These are phyloP conservation scores for Goniozus legneri DNA, from an alignment of 1,140 invertebrate genomes.

Conservation along the genomic window DNA sequence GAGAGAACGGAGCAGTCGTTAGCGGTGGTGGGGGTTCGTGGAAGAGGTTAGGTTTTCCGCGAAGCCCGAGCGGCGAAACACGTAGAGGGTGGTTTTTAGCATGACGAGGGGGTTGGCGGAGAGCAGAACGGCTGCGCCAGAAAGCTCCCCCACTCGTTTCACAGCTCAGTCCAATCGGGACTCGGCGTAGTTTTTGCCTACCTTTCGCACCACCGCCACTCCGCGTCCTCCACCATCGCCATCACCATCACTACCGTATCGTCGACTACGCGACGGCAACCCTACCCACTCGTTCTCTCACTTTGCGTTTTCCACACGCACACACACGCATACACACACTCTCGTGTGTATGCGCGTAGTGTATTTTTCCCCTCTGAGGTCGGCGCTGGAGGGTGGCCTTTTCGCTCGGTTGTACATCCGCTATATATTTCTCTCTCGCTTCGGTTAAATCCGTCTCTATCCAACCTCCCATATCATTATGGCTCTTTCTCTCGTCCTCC, in stretches of 20 bases:
- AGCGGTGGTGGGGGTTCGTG: background rate
- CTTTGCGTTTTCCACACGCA: too few relatives aligned
- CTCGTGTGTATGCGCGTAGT: too few relatives aligned
- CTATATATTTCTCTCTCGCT: slow-evolving; percentile 10
- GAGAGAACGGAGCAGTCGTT: too few relatives aligned
- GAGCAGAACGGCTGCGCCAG: slow-evolving; percentile 4
- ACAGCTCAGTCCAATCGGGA: slow-evolving; percentile 42
- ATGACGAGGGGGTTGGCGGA: slow-evolving; percentile 4
- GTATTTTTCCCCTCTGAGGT: slow-evolving; percentile 55
- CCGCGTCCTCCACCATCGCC: background rate
- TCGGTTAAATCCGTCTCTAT: too few relatives aligned
- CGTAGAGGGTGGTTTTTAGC: slow-evolving; percentile 15
- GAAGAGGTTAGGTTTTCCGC: background rate
- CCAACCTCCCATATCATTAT: too few relatives aligned
- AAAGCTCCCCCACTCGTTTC: slow-evolving; percentile 30
- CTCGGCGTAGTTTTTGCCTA: slow-evolving; percentile 43
- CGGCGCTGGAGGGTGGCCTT: slow-evolving; percentile 40
- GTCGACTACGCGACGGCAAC: too few relatives aligned
- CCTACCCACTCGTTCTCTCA: too few relatives aligned
- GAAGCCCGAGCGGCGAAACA: slow-evolving; percentile 1
- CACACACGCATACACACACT: too few relatives aligned
- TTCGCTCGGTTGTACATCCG: slow-evolving; percentile 3
- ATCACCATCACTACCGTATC: background rate
- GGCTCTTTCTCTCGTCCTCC: slow-evolving; percentile 11
- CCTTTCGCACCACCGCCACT: slow-evolving; percentile 14